phyloP scores from a whole-genome alignment of 2,888 invertebrate species.

The Perizoma flavofasciatum region DNA sequence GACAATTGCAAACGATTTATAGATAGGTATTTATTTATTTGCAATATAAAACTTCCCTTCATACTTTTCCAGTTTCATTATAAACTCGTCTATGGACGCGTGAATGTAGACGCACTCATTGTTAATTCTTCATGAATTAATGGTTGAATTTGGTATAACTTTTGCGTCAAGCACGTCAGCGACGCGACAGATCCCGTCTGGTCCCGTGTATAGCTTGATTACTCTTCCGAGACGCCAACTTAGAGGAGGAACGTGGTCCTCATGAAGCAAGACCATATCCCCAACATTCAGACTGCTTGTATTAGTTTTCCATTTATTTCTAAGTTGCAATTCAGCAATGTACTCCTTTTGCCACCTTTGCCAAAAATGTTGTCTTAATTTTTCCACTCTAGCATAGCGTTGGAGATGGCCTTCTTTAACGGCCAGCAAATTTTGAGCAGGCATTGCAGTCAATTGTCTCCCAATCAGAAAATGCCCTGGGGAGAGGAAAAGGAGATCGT shows the following conservation, averaged over 20 bases:
- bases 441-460: conserved; percentile 1
- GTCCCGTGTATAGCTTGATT: conserved; percentile 53
- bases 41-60: too few species aligned
- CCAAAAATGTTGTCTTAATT: conserved; percentile 8
- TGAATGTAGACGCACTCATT: too few species aligned
- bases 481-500: conserved; percentile 9
- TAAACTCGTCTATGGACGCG: too few species aligned
- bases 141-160: too few species aligned
- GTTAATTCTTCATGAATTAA: too few species aligned
- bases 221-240: conserved; percentile 54
- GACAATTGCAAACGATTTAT: too few species aligned
- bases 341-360: conserved; percentile 3
- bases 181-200: conserved; percentile 49
- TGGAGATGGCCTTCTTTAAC: conserved; percentile 1
- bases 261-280: conserved; percentile 26
- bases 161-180: conserved; percentile 43
- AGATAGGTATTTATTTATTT: too few species aligned
- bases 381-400: conserved; percentile 4
- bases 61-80: too few species aligned
- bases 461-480: conserved; percentile 13
- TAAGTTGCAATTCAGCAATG: neutral
- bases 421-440: neutral
- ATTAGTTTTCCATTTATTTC: neutral
- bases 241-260: conserved; percentile 48
- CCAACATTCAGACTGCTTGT: neutral